phyloP scores from a whole-genome alignment of 2,888 invertebrate species.

The Sphaerophoria taeniata region DNA sequence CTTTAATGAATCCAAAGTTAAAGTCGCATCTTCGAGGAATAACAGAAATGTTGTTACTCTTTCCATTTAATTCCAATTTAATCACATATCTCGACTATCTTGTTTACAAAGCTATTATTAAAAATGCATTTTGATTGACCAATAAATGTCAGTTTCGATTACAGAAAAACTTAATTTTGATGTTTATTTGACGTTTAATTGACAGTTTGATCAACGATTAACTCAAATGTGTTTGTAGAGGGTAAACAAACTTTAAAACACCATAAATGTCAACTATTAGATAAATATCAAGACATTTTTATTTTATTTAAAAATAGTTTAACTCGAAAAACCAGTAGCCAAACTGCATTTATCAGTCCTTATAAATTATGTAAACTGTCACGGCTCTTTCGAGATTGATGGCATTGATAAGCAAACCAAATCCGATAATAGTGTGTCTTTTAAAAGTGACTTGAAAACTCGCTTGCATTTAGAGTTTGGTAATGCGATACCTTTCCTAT shows the following conservation, averaged over 20 bases:
- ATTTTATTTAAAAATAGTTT: constrained; percentile 16
- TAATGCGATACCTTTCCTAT: background rate
- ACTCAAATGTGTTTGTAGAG: constrained; percentile 24
- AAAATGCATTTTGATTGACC: constrained; percentile 30
- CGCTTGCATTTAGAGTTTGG: background rate
- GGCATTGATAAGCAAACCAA: constrained; percentile 45
- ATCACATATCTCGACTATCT: constrained; percentile 16
- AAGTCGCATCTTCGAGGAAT: too few species aligned
- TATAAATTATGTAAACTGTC: constrained; percentile 68
- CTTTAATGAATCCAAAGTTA: too few species aligned
- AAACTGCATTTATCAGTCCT: constrained; percentile 52
- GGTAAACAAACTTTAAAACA: constrained; percentile 23
- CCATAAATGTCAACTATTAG: background rate
- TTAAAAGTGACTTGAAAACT: background rate
- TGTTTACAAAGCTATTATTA: constrained; percentile 3
- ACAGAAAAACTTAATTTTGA: constrained; percentile 16
- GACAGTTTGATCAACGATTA: constrained; percentile 55
- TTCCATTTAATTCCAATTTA: background rate
- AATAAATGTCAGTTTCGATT: constrained; percentile 41
- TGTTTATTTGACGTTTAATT: constrained; percentile 68
- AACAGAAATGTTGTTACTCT: too few species aligned
- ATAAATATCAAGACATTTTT: background rate
- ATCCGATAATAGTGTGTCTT: background rate
- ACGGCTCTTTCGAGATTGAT: constrained; percentile 54
- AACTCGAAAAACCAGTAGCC: constrained; percentile 63